These are phyloP conservation scores for Brachymystax lenok DNA, from an alignment of 2,797 vertebrate genomes.

Conservation along the genomic window DNA sequence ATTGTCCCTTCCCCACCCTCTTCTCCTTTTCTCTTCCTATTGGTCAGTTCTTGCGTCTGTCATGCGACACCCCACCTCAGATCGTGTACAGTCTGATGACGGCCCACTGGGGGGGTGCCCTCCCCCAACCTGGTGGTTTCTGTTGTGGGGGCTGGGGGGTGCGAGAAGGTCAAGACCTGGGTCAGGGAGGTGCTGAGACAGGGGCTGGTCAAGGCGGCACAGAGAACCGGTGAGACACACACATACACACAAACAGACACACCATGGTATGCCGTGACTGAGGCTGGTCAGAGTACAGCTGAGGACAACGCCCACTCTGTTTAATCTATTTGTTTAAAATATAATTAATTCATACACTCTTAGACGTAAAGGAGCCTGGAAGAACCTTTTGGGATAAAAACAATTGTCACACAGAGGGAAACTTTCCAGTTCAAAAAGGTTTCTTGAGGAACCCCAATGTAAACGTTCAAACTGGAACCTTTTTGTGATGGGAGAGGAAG, in stretches of 20 bases:
- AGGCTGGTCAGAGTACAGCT: slow-evolving; percentile 90
- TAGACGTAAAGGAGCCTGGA: no score
- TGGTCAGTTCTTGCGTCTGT: slow-evolving; percentile 82
- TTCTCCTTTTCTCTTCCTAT: slow-evolving; percentile 6
- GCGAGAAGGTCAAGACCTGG: slow-evolving; percentile 77
- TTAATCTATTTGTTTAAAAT: no score
- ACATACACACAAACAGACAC: no score
- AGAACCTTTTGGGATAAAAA: no score
- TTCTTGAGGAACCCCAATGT: no score
- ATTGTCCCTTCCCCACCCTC: background rate
- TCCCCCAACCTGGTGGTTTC: slow-evolving; percentile 87
- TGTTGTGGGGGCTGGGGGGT: slow-evolving; percentile 75
- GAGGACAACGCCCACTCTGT: slow-evolving; percentile 2
- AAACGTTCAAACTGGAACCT: no score
- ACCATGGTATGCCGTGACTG: slow-evolving; percentile 71
- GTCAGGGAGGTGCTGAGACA: slow-evolving; percentile 83
- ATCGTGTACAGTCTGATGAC: slow-evolving; percentile 79
- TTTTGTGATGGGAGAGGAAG: no score
- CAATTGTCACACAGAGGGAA: no score
- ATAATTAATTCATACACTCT: no score
- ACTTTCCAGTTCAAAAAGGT: no score
- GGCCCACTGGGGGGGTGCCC: slow-evolving; percentile 74
- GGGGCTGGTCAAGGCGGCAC: slow-evolving; percentile 83
- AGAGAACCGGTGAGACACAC: slow-evolving; percentile 80
- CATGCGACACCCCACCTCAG: slow-evolving; percentile 76